Evolutionary conservation across 35 echinoderm and acorn worm species (phyloP).

Genomic region (Anneissia japonica): DNA sequence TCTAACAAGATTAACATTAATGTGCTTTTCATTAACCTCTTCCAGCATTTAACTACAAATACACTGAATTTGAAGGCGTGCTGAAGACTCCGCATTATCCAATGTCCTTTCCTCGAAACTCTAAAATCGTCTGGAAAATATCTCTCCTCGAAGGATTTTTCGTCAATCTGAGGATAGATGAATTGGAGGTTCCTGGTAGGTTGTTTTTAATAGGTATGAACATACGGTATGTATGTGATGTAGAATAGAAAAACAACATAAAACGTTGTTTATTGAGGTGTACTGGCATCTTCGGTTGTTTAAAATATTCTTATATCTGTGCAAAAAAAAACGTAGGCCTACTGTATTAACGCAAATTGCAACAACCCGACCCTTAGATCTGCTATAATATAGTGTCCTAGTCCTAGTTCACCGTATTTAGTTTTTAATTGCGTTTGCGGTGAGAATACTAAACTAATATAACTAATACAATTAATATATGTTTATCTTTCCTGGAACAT

Average conservation of each 20-base stretch:
- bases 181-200: conserved; percentile 27
- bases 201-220: background rate
- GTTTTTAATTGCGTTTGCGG: too few species aligned
- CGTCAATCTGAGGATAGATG: conserved; percentile 43
- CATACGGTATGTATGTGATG: background rate
- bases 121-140: conserved; percentile 65
- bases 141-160: conserved; percentile 46
- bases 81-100: conserved; percentile 62
- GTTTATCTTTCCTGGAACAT: too few species aligned
- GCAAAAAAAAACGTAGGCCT: background rate
- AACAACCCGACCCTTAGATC: too few species aligned
- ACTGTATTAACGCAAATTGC: too few species aligned
- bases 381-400: too few species aligned
- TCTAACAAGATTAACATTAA: too few species aligned
- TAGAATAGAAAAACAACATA: conserved; percentile 19
- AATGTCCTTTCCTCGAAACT: conserved; percentile 38
- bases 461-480: too few species aligned
- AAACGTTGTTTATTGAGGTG: background rate
- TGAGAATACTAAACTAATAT: too few species aligned
- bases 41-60: conserved; percentile 28
- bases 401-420: too few species aligned
- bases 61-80: conserved; percentile 37
- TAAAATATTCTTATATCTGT: background rate
- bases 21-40: background rate
- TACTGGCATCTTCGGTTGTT: background rate